These are phyloP conservation scores for Cromileptes altivelis DNA, from an alignment of 2,113 vertebrate genomes.

Conservation along the genomic window DNA sequence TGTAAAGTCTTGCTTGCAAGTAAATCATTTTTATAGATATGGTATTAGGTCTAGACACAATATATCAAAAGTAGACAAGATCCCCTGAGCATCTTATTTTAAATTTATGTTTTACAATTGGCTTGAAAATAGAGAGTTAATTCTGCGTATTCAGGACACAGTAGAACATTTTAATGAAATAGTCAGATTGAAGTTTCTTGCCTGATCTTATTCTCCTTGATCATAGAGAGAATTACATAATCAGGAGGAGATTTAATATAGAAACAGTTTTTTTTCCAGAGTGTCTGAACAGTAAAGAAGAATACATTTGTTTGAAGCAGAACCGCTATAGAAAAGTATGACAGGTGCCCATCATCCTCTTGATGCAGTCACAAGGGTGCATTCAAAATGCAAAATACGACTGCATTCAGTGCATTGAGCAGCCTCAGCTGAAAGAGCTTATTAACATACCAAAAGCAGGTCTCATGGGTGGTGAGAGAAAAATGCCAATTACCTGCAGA, in stretches of 20 bases:
- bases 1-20: not conserved
- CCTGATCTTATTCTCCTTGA: slow-evolving; percentile 29
- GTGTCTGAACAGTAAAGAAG: slow-evolving; percentile 7
- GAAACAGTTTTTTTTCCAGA: slow-evolving; percentile 10
- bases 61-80: slow-evolving; percentile 19
- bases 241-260: not conserved
- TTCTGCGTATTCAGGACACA: slow-evolving; percentile 5
- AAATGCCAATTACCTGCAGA: slow-evolving; percentile 52
- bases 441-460: slow-evolving; percentile 57
- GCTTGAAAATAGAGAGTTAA: slow-evolving; percentile 11
- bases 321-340: not conserved
- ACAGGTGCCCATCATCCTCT: slow-evolving; percentile 23
- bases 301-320: slow-evolving; percentile 37
- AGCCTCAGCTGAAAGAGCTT: slow-evolving; percentile 6
- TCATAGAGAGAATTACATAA: slow-evolving; percentile 35
- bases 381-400: slow-evolving; percentile 44
- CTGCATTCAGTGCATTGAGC: slow-evolving; percentile 11
- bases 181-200: slow-evolving; percentile 14
- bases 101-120: not conserved
- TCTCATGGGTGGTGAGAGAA: slow-evolving; percentile 14
- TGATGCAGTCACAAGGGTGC: not conserved
- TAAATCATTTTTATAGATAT: not conserved
- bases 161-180: slow-evolving; percentile 16
- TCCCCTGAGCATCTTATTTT: not conserved
- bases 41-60: not conserved